A percentile compares a stretch with the other conserved stretches of the same genome.
phyloP scores from a whole-genome alignment of 2,888 invertebrate species.

The Magallana nippona region DNA sequence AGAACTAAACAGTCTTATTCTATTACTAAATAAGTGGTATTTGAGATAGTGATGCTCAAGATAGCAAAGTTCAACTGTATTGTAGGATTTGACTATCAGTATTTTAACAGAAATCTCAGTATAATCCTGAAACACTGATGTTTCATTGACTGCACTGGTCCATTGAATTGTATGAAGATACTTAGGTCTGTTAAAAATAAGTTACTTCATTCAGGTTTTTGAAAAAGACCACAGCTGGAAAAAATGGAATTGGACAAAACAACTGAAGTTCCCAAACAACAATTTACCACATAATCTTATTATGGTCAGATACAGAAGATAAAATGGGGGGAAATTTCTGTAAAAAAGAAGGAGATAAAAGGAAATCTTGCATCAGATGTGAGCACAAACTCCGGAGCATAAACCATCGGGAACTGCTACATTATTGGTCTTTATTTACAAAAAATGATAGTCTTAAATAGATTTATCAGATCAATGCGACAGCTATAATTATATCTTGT shows the following conservation, averaged over 20 bases:
- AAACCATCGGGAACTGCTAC: conserved; percentile 29
- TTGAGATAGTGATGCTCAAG: too few species aligned
- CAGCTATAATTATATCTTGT: conserved; percentile 45
- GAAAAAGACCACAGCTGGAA: too few species aligned
- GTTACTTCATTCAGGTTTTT: too few species aligned
- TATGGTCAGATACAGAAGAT: neutral
- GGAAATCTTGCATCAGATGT: conserved; percentile 40
- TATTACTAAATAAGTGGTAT: too few species aligned
- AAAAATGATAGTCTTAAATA: conserved; percentile 43
- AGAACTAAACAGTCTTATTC: too few species aligned
- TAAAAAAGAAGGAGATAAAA: neutral
- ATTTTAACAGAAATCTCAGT: too few species aligned
- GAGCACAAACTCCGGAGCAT: conserved; percentile 32
- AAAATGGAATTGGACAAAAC: too few species aligned
- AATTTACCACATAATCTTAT: neutral
- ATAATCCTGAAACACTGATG: neutral
- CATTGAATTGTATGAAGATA: neutral
- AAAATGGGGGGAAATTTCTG: neutral
- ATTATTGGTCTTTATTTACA: conserved; percentile 39
- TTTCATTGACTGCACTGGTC: neutral
- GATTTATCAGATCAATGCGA: conserved; percentile 44
- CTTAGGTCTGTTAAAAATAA: neutral
- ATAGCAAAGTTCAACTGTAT: too few species aligned
- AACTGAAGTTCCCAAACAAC: neutral
- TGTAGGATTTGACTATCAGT: too few species aligned